These are phyloP conservation scores for Trissolcus brochymenae DNA, from an alignment of 2,888 invertebrate species.

Conservation along the genomic window DNA sequence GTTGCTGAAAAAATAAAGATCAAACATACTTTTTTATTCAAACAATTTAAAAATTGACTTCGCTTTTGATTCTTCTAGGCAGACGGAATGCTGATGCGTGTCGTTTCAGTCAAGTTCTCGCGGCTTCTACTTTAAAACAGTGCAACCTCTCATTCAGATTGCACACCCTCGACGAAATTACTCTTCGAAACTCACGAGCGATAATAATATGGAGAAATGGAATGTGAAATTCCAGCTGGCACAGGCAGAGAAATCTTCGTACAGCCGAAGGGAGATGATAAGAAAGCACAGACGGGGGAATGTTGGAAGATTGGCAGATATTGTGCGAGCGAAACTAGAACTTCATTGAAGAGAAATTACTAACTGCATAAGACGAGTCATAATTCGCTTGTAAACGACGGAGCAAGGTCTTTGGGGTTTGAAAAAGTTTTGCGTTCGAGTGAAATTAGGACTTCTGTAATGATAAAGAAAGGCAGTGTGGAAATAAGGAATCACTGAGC, in stretches of 20 bases:
- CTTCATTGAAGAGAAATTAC: slow-evolving; percentile 62
- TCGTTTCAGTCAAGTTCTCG: slow-evolving; percentile 20
- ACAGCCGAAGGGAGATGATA: slow-evolving; percentile 27
- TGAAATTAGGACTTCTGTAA: not conserved
- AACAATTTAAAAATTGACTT: not conserved
- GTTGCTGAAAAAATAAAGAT: slow-evolving; percentile 49
- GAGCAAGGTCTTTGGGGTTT: no score
- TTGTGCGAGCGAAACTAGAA: slow-evolving; percentile 56
- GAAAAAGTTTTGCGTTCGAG: not conserved
- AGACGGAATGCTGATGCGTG: slow-evolving; percentile 14
- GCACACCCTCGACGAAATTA: slow-evolving; percentile 64
- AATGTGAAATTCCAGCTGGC: slow-evolving; percentile 63
- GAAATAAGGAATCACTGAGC: no score
- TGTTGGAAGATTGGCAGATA: slow-evolving; percentile 33
- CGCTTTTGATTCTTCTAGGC: slow-evolving; percentile 18
- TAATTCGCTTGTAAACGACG: slow-evolving; percentile 2
- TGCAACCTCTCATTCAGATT: slow-evolving; percentile 45
- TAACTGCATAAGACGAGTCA: slow-evolving; percentile 50
- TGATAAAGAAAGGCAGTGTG: no score
- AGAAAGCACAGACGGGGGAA: slow-evolving; percentile 31
- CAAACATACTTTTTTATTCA: not conserved
- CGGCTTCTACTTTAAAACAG: slow-evolving; percentile 33
- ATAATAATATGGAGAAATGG: slow-evolving; percentile 68
- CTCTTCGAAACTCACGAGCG: slow-evolving; percentile 62
- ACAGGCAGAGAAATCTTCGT: slow-evolving; percentile 41